Evolutionary conservation across 2,113 vertebrate genomes (phyloP).

Genomic region (Anguilla rostrata): DNA sequence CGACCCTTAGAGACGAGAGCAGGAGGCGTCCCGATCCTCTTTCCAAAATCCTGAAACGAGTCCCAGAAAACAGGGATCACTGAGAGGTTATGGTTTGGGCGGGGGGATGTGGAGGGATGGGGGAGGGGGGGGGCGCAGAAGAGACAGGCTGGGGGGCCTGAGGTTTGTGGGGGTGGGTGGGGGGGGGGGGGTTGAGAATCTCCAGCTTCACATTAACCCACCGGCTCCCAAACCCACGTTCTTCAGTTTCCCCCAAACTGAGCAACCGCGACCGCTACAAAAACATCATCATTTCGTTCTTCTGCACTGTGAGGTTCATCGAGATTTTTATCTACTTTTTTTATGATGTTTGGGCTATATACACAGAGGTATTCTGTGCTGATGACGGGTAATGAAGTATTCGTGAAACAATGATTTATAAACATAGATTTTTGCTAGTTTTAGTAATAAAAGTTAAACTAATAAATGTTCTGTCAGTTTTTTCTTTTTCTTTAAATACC

Average conservation of each 20-base stretch:
- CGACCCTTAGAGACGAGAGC: constrained; percentile 12
- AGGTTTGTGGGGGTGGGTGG: not conserved
- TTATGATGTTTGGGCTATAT: no score
- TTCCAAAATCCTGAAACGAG: not conserved
- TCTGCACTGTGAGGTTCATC: no score
- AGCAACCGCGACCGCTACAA: not conserved
- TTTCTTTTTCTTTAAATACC: no score
- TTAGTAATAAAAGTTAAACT: no score
- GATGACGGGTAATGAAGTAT: no score
- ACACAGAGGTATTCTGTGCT: no score
- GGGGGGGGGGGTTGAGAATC: not conserved
- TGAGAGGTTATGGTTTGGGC: not conserved
- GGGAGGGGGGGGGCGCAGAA: no score
- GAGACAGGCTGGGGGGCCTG: not conserved
- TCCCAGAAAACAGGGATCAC: not conserved
- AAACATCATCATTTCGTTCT: no score
- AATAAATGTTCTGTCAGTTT: no score
- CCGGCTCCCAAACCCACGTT: not conserved
- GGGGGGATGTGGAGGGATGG: not conserved
- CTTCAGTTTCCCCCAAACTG: not conserved
- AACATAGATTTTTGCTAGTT: no score
- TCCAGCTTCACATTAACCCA: not conserved
- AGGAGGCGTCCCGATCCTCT: not conserved
- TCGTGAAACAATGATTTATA: no score
- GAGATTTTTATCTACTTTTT: no score